phyloP scores from a whole-genome alignment of 2,797 vertebrate genomes.

The Platyrinchus mystaceus region DNA sequence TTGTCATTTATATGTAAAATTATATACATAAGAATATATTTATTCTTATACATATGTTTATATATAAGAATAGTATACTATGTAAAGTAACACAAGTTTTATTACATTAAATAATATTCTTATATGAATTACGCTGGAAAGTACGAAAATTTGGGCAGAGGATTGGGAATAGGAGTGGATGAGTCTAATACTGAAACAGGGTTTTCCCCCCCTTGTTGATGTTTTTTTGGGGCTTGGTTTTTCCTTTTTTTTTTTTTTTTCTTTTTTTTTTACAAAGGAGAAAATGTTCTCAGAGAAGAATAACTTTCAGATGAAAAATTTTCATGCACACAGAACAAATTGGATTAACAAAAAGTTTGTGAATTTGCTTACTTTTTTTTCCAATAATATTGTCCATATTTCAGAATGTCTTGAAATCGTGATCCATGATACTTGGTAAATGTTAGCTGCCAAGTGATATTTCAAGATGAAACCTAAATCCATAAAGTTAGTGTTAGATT shows the following conservation, averaged over 20 bases:
- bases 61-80: not conserved
- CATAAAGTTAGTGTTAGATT: not conserved
- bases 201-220: not conserved
- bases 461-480: not conserved
- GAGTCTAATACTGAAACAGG: not conserved
- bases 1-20: not conserved
- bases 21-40: not conserved
- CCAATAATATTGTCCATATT: not conserved
- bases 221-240: fast-evolving
- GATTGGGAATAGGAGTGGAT: not conserved
- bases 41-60: not conserved
- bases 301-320: not conserved
- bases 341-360: not conserved
- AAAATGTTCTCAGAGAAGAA: not conserved
- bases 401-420: not conserved
- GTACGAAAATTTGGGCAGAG: not conserved
- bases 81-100: not conserved
- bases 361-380: not conserved
- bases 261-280: not conserved
- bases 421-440: not conserved
- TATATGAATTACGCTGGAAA: not conserved
- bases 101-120: not conserved
- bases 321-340: not conserved
- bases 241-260: not conserved
- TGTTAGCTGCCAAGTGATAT: not conserved